These are phyloP conservation scores for Drosophila aldrichi DNA, from an alignment of 2,888 invertebrate genomes.

Conservation along the genomic window DNA sequence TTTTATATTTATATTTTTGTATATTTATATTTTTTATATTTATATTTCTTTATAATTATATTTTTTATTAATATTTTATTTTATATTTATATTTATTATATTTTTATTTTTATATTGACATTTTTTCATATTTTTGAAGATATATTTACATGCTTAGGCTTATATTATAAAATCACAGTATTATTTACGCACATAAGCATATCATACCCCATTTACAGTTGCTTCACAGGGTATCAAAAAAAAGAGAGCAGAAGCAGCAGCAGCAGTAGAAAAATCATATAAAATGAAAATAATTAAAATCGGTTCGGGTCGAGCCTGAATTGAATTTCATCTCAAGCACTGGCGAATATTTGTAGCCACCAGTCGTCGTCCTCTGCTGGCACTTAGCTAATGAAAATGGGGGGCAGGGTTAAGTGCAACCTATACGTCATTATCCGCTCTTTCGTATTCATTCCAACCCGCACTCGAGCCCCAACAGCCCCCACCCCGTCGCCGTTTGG, in stretches of 20 bases:
- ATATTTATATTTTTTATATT: no score
- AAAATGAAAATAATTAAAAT: slow-evolving; percentile 62
- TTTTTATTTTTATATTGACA: no score
- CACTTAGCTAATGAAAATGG: slow-evolving; percentile 69
- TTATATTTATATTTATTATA: no score
- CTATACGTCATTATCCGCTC: slow-evolving; percentile 25
- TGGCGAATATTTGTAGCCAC: slow-evolving; percentile 36
- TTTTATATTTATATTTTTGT: no score
- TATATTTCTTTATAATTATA: no score
- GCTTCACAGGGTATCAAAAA: neutral
- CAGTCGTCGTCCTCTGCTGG: slow-evolving; percentile 5
- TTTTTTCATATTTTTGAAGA: no score
- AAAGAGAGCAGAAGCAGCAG: neutral
- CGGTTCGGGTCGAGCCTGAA: slow-evolving; percentile 20
- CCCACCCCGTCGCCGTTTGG: slow-evolving; percentile 11
- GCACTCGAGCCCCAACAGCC: neutral
- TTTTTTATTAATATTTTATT: no score
- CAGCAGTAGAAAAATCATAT: slow-evolving; percentile 19
- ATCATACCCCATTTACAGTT: neutral
- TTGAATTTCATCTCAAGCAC: slow-evolving; percentile 40
- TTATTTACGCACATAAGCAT: neutral
- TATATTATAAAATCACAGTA: no score
- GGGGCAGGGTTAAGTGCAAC: slow-evolving; percentile 47
- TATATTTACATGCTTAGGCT: neutral
- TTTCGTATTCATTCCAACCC: slow-evolving; percentile 12